Conservation (phyloP, 2,888 invertebrate species). For the Gerris lacustris region DNA sequence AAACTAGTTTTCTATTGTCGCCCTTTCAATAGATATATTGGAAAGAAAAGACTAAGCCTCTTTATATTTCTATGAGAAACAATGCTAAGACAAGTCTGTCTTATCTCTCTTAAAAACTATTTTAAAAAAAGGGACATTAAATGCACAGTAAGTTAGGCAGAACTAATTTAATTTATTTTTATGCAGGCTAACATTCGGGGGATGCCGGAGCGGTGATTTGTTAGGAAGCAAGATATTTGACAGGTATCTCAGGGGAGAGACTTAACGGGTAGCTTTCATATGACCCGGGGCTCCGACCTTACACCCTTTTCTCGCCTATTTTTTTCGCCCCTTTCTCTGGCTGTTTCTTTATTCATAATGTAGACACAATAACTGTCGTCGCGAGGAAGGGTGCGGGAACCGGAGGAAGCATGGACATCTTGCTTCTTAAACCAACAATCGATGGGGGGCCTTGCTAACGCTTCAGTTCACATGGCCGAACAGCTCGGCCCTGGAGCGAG, state of each 20-base stretch:
- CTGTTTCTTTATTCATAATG: conserved; percentile 15
- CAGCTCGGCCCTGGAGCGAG: background rate
- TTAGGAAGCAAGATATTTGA: background rate
- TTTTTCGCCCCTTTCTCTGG: conserved; percentile 13
- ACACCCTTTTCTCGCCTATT: conserved; percentile 13
- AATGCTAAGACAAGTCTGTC: background rate
- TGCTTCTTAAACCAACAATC: conserved; percentile 7
- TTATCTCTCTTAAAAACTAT: background rate
- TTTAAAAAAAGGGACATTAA: background rate
- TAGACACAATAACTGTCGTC: conserved; percentile 9
- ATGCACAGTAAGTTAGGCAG: background rate
- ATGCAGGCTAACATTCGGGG: background rate
- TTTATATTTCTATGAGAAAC: background rate
- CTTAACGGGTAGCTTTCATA: background rate
- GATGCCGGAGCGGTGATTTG: background rate
- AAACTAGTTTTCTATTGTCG: too few species aligned
- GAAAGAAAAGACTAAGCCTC: too few species aligned
- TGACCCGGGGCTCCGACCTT: background rate
- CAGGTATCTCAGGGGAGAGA: background rate
- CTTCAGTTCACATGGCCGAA: background rate
- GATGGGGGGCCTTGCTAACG: background rate
- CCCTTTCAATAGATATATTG: too few species aligned
- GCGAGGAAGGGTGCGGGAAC: background rate
- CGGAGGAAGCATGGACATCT: background rate
- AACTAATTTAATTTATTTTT: conserved; percentile 1